Conservation (phyloP, 2,113 vertebrate genomes). For the Epinephelus cyanopodus region DNA sequence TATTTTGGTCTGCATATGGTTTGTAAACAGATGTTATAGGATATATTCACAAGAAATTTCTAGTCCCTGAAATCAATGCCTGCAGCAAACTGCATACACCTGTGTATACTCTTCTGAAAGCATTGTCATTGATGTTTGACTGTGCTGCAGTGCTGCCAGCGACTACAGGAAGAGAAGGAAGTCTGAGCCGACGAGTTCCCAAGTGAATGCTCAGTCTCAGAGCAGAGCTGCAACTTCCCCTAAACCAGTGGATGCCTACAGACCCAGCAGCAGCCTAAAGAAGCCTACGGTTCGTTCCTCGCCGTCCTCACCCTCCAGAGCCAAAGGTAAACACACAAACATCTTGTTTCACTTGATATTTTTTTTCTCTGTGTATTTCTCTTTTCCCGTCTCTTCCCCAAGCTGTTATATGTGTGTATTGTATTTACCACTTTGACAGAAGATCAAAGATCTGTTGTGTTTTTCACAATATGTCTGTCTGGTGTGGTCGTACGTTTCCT, state of each 20-base stretch:
- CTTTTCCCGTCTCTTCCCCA: background rate
- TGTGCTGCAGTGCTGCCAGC: conserved; percentile 86
- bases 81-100: background rate
- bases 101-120: background rate
- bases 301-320: conserved; percentile 94
- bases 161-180: conserved; percentile 97
- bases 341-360: background rate
- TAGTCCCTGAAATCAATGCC: background rate
- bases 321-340: conserved; percentile 88
- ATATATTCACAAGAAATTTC: background rate
- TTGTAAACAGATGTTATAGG: background rate
- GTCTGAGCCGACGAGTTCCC: conserved; percentile 93
- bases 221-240: conserved; percentile 78
- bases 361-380: conserved; percentile 6
- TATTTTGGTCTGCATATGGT: background rate
- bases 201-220: conserved; percentile 82
- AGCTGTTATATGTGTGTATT: background rate
- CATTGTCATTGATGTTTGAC: conserved; percentile 19
- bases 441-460: conserved; percentile 14
- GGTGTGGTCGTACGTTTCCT: conserved; percentile 10
- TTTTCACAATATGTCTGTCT: conserved; percentile 30
- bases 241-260: conserved; percentile 82
- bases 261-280: conserved; percentile 86
- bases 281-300: conserved; percentile 92
- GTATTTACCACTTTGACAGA: background rate